Conservation (phyloP, 2,888 invertebrate genomes). For the Sabatieria punctata region DNA sequence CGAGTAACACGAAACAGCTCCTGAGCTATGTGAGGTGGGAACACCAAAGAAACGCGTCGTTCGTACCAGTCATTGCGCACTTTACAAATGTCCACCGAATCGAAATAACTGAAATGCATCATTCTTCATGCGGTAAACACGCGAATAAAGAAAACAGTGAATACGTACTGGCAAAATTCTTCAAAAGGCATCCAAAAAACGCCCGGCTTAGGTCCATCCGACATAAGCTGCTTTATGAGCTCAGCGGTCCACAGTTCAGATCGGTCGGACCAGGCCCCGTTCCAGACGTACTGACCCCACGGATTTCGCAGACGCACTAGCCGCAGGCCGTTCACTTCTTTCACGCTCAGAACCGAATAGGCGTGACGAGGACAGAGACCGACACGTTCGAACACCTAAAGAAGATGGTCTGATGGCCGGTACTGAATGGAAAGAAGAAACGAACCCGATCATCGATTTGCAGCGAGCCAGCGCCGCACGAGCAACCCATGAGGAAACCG, state of each 20-base stretch:
- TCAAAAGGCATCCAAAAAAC: conserved; percentile 96
- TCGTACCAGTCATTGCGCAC: conserved; percentile 37
- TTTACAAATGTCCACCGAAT: conserved; percentile 94
- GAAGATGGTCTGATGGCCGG: too few relatives aligned
- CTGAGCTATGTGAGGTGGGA: not conserved
- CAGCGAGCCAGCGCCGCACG: conserved; percentile 77
- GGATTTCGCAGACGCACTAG: conserved; percentile 75
- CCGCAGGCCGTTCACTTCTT: conserved; percentile 49
- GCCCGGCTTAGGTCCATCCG: conserved; percentile 64
- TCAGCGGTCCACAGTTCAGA: conserved; percentile 53
- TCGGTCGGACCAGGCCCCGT: conserved; percentile 75
- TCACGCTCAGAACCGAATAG: conserved; percentile 86
- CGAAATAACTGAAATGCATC: conserved; percentile 61
- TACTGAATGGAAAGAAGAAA: too few relatives aligned
- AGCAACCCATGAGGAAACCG: conserved; percentile 84
- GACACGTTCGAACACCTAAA: conserved; percentile 69
- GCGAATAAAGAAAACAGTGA: not conserved
- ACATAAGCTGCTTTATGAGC: conserved; percentile 53
- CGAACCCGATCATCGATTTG: conserved; percentile 61
- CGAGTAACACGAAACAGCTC: conserved; percentile 1
- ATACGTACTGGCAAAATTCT: conserved; percentile 59
- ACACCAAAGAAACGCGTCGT: not conserved
- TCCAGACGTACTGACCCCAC: conserved; percentile 97
- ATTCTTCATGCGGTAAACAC: too few relatives aligned
- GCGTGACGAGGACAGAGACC: conserved; percentile 85